Evolutionary conservation across 2,113 vertebrate genomes (phyloP).

Genomic region (Triplophysa tibetana): DNA sequence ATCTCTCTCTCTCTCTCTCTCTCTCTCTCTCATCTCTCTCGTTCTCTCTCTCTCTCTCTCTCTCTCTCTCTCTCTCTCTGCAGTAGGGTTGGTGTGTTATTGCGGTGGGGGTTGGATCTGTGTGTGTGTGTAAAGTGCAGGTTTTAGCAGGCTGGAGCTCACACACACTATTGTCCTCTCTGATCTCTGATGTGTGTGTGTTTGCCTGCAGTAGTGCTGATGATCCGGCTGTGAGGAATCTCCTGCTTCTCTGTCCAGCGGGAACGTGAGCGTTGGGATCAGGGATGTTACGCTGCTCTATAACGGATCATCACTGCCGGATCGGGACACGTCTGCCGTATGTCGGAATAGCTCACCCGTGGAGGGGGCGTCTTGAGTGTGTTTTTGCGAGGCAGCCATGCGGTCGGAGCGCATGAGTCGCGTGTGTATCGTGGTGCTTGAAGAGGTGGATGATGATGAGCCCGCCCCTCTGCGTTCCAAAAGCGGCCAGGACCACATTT

Average conservation of each 20-base stretch:
- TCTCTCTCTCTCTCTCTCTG: conserved; percentile 5
- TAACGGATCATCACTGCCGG: not conserved
- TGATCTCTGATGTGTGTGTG: conserved; percentile 10
- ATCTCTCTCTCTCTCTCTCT: conserved; percentile 8
- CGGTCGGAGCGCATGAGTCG: conserved; percentile 89
- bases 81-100: conserved; percentile 50
- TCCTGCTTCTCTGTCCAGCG: conserved; percentile 14
- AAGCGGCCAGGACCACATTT: conserved; percentile 74
- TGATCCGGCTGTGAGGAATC: conserved; percentile 39
- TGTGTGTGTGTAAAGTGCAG: conserved; percentile 54
- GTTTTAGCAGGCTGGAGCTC: conserved; percentile 58
- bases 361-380: not conserved
- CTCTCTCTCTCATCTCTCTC: not conserved
- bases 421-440: conserved; percentile 94
- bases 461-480: conserved; percentile 78
- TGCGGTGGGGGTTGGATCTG: conserved; percentile 51
- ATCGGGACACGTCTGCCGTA: not conserved
- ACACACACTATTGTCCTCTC: conserved; percentile 44
- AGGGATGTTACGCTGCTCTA: conserved; percentile 5
- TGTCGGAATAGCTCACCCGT: not conserved
- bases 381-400: conserved; percentile 59
- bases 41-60: not conserved
- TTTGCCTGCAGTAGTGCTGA: conserved; percentile 38
- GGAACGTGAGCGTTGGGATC: not conserved
- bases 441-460: conserved; percentile 91